These are phyloP conservation scores for Apomyelois bistriatella DNA, from an alignment of 2,888 invertebrate species.

Conservation along the genomic window DNA sequence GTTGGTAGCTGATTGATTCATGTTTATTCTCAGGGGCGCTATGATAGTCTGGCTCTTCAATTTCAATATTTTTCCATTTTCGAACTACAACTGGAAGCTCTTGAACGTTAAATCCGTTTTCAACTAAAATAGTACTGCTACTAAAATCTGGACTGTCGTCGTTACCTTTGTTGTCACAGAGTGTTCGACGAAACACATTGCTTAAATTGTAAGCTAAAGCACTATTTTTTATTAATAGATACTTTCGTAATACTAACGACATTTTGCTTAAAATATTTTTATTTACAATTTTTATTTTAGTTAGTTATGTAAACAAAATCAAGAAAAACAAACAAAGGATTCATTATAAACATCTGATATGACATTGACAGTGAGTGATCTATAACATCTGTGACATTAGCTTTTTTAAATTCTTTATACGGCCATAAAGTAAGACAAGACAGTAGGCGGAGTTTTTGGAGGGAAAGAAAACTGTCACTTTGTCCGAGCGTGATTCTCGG, in stretches of 20 bases:
- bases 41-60: conserved; percentile 37
- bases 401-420: no score
- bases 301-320: background rate
- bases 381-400: no score
- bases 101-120: conserved; percentile 83
- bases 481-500: no score
- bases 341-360: no score
- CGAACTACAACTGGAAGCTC: conserved; percentile 84
- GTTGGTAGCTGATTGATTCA: conserved; percentile 54
- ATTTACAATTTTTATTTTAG: background rate
- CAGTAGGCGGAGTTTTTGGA: no score
- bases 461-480: no score
- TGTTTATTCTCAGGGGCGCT: conserved; percentile 30
- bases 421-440: no score
- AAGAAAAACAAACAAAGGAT: background rate
- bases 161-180: conserved; percentile 51
- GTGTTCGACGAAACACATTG: conserved; percentile 35
- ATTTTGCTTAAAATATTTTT: conserved; percentile 29
- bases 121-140: conserved; percentile 79
- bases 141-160: conserved; percentile 51
- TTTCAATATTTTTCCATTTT: conserved; percentile 62
- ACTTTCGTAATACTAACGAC: conserved; percentile 56
- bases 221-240: conserved; percentile 46
- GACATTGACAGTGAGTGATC: no score
- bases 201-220: conserved; percentile 30